Percentiles rank a stretch among this genome's conserved stretches.
Conservation (phyloP, 2,888 invertebrate genomes). For the Adela reaumurella region DNA sequence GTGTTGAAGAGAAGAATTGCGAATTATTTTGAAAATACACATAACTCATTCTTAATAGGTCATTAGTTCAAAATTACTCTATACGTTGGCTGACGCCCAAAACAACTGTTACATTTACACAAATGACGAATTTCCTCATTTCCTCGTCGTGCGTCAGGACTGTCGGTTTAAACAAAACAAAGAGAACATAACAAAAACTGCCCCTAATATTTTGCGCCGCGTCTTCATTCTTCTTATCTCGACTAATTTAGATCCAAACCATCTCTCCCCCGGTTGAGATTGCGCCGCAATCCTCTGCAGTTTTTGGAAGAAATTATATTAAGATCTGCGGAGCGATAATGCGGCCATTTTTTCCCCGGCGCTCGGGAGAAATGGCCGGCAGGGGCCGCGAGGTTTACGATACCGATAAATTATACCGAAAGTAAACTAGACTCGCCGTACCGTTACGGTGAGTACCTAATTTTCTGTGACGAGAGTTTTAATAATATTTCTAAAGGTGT, state of each 20-base stretch:
- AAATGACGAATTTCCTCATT: no score
- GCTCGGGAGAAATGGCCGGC: slow-evolving; percentile 23
- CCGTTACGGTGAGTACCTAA: background rate
- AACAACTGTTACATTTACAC: no score
- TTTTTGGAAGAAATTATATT: slow-evolving; percentile 48
- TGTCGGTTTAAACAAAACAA: slow-evolving; percentile 14
- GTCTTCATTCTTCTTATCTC: slow-evolving; percentile 27
- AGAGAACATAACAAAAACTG: slow-evolving; percentile 32
- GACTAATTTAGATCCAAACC: slow-evolving; percentile 46
- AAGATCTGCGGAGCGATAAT: slow-evolving; percentile 45
- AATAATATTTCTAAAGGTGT: no score
- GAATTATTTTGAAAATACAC: no score
- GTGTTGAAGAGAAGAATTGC: no score
- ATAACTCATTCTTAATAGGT: no score
- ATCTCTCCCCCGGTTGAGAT: slow-evolving; percentile 41
- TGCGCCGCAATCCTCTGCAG: slow-evolving; percentile 47
- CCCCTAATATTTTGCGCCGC: background rate
- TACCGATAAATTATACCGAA: slow-evolving; percentile 37
- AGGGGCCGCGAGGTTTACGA: slow-evolving; percentile 32
- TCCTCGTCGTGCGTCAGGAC: no score
- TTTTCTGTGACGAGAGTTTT: background rate
- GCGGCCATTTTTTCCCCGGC: slow-evolving; percentile 38
- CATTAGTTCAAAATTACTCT: no score
- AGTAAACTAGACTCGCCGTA: slow-evolving; percentile 27
- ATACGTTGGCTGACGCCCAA: no score